These are phyloP conservation scores for Xylocampa areola DNA, from an alignment of 2,888 invertebrate species.

Conservation along the genomic window DNA sequence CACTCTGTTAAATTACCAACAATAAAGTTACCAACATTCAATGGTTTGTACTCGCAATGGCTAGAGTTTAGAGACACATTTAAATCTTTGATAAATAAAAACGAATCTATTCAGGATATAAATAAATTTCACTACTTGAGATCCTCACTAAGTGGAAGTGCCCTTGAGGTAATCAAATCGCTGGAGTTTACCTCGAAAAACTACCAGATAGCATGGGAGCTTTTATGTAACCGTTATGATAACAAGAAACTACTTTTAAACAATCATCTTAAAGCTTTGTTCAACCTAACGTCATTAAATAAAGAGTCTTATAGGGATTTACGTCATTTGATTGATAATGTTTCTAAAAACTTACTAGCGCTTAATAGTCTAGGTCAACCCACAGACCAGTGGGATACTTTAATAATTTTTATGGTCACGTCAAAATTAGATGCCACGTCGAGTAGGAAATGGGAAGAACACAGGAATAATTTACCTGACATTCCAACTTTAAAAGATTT, in stretches of 20 bases:
- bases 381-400: constrained; percentile 8
- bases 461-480: constrained; percentile 1
- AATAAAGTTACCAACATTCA: too few species aligned
- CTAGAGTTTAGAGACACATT: too few species aligned
- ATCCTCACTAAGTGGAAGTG: constrained; percentile 1
- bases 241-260: constrained; percentile 7
- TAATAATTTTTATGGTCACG: constrained; percentile 6
- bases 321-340: neutral
- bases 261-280: constrained; percentile 4
- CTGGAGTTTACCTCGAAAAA: constrained; percentile 12
- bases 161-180: constrained; percentile 1
- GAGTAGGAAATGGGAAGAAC: constrained; percentile 7
- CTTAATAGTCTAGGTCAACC: constrained; percentile 8
- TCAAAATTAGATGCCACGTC: neutral
- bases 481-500: neutral
- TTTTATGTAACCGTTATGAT: constrained; percentile 8
- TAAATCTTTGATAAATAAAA: too few species aligned
- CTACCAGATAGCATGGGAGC: constrained; percentile 5
- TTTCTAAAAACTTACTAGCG: constrained; percentile 9
- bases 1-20: too few species aligned
- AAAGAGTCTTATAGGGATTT: constrained; percentile 2
- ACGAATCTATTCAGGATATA: too few species aligned
- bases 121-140: too few species aligned
- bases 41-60: too few species aligned
- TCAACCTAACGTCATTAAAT: neutral